Conservation (phyloP, 1,140 invertebrate genomes). For the Penaeus chinensis region DNA sequence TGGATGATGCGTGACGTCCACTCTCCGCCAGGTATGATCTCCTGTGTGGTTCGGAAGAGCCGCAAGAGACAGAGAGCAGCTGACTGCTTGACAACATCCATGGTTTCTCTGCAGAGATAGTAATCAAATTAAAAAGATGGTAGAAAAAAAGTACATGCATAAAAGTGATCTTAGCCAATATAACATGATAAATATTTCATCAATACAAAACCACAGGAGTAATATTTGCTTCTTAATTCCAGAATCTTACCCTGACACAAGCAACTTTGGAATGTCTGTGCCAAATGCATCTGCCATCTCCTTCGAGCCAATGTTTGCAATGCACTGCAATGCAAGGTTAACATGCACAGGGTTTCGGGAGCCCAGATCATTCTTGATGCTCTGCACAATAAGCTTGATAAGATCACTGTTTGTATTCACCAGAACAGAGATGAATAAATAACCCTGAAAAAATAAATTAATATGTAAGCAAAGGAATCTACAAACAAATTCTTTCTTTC, state of each 20-base stretch:
- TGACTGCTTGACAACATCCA: conserved; percentile 99
- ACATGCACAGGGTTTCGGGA: conserved; percentile 98
- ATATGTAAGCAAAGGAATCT: too few relatives aligned
- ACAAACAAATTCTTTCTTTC: neutral
- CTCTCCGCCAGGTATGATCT: conserved; percentile 95
- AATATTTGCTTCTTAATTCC: too few relatives aligned
- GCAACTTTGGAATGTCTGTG: conserved; percentile 96
- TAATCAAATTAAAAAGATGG: conserved; percentile 10
- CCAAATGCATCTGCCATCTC: conserved; percentile 99
- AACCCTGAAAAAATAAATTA: conserved; percentile 81
- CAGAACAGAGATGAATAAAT: conserved; percentile 98
- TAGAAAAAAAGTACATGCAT: neutral
- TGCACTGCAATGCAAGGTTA: conserved; percentile 99
- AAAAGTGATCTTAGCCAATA: neutral
- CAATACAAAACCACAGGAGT: neutral
- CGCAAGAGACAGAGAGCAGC: conserved; percentile 95
- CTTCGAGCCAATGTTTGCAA: conserved; percentile 98
- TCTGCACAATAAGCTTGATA: conserved; percentile 99
- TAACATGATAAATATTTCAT: too few relatives aligned
- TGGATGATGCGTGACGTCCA: conserved; percentile 99
- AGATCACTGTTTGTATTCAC: conserved; percentile 99
- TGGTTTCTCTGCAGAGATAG: conserved; percentile 85
- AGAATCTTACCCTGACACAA: conserved; percentile 89
- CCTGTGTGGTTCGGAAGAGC: conserved; percentile 90
- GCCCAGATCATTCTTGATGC: conserved; percentile 98